Percentiles rank a stretch among this genome's conserved stretches.
phyloP scores from a whole-genome alignment of 2,113 vertebrate genomes.

The Guaruba guarouba region DNA sequence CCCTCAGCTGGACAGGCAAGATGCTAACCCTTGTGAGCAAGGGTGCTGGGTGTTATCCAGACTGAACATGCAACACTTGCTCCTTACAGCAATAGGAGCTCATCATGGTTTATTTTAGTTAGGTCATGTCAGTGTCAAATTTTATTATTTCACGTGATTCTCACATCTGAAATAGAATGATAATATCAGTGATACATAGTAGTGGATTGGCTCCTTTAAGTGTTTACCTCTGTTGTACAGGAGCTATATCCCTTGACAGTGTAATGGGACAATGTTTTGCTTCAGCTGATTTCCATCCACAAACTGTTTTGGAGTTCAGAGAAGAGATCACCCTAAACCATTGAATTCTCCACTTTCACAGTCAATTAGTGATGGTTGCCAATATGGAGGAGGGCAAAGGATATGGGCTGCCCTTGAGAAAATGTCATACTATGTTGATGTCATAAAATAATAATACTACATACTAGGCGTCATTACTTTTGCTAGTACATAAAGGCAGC shows the following conservation, averaged over 20 bases:
- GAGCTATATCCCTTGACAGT: conserved; percentile 12
- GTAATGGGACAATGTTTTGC: conserved; percentile 46
- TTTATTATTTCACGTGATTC: conserved; percentile 51
- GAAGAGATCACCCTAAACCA: conserved; percentile 64
- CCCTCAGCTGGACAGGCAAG: not conserved
- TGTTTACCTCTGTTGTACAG: conserved; percentile 43
- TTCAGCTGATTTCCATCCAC: conserved; percentile 67
- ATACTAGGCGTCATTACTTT: conserved; percentile 57
- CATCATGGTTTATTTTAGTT: conserved; percentile 42
- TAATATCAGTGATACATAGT: not conserved
- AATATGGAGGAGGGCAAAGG: conserved; percentile 57
- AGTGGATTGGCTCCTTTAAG: not conserved
- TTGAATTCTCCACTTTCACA: conserved; percentile 69
- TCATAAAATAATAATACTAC: conserved; percentile 62
- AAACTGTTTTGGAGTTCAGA: conserved; percentile 63
- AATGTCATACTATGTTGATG: conserved; percentile 61
- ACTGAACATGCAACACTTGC: not conserved
- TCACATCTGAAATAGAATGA: conserved; percentile 33
- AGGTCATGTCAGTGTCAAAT: not conserved
- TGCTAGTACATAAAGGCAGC: conserved; percentile 59
- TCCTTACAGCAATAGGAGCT: conserved; percentile 8
- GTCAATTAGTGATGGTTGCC: conserved; percentile 71
- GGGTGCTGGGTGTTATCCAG: not conserved
- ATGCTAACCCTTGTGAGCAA: not conserved
- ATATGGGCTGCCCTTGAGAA: conserved; percentile 71